Base-by-base conservation (phyloP, 2,888 invertebrate species). In the Lycocerus yunnanus region DNA sequence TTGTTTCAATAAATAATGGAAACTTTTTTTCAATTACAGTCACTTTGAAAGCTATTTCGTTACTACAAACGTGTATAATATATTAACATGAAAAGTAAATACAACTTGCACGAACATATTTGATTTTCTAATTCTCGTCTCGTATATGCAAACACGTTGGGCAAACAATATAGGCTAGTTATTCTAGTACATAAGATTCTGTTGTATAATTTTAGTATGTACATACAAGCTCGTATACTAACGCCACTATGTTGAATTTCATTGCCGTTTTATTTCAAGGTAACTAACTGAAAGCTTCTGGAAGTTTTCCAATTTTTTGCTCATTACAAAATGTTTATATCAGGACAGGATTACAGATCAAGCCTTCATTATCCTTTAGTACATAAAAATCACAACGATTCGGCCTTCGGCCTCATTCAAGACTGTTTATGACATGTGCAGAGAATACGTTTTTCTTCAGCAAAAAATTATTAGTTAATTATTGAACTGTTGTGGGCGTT, bases 81-180 rank as follows among this genome's bases (percentile, higher is more conserved):
- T 63, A 63, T 63, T 20, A 63, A 63, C 61, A 18, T 13, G 61
- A 63, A 63, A 63, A 63, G 61, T 63, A 63, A 72, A 73, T 69
- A 69, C 66, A 68, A 68, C 65, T 68, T 74, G 74, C 70, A 74
- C 70, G 70, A 74, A 58, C 27, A 74, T 71, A 74, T 74, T 74
- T 74, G 75, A 72, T 75, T 72, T 72, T 75, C 66, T 69, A 75
- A 75, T 75, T 72, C 72, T 58, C 69, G 65, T 72, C 75, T 67
- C 69, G 75, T 69, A 66, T 58, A 69, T 72, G 72, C 70, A 75
- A 75, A 72, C 69, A 72, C 72, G 69, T 72, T 72, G 63, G 67
- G 61, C 72, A 72, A 72, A 75, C 75, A 75, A 70, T 72, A 60
- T 63, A 63, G 24, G 59, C 58, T 71, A 71, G 71, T 69, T 75